These are phyloP conservation scores for Sebastes minor DNA, from an alignment of 2,797 vertebrate species.

Conservation along the genomic window DNA sequence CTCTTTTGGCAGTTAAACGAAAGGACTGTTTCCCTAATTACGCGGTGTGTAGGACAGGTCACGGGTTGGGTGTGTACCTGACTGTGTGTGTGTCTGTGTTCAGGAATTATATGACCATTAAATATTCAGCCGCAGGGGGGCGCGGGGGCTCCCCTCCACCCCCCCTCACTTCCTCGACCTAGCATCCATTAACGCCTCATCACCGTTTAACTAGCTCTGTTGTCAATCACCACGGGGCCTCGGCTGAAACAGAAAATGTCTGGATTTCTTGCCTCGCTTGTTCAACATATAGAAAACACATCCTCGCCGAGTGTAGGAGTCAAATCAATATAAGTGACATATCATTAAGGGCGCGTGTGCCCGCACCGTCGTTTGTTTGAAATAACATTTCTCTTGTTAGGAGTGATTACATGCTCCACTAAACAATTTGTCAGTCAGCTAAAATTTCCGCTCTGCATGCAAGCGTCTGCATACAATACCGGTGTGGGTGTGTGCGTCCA, in stretches of 20 bases:
- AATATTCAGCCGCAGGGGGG: constrained; percentile 81
- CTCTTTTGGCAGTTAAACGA: constrained; percentile 83
- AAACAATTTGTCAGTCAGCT: constrained; percentile 66
- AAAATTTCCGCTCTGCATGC: constrained; percentile 54
- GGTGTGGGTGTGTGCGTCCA: constrained; percentile 48
- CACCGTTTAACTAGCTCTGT: constrained; percentile 84
- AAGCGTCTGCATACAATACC: constrained; percentile 14
- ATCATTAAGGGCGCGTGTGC: constrained; percentile 31
- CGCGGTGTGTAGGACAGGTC: constrained; percentile 82
- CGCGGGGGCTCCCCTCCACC: neutral
- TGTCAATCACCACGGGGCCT: constrained; percentile 82
- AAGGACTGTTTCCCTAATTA: constrained; percentile 86
- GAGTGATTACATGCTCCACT: constrained; percentile 55
- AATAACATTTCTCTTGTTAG: constrained; percentile 64
- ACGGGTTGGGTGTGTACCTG: constrained; percentile 79
- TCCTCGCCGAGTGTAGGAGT: constrained; percentile 5
- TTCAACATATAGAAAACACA: constrained; percentile 40
- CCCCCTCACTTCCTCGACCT: constrained; percentile 62
- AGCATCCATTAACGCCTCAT: constrained; percentile 85
- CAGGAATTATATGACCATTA: constrained; percentile 85
- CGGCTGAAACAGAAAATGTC: constrained; percentile 65
- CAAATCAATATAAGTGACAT: constrained; percentile 51
- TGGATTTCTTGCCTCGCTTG: constrained; percentile 58
- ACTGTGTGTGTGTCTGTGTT: constrained; percentile 78
- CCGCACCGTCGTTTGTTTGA: constrained; percentile 46